Evolutionary conservation across 2,113 vertebrate species (phyloP).

Genomic region (Neodontobutis hainanensis): DNA sequence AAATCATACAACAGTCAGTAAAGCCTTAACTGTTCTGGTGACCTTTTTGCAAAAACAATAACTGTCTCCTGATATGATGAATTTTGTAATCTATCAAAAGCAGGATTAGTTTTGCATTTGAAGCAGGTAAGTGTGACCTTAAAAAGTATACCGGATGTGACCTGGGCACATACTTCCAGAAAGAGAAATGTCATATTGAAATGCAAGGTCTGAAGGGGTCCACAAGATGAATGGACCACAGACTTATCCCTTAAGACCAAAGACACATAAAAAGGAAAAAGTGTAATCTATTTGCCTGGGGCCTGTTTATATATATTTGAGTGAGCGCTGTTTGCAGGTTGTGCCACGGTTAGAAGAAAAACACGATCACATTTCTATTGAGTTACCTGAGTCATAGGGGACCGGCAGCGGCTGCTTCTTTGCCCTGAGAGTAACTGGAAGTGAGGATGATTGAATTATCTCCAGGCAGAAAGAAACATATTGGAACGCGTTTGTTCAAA

Average conservation of each 20-base stretch:
- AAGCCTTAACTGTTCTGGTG: too few relatives aligned
- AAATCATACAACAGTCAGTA: too few relatives aligned
- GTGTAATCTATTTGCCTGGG: slow-evolving; percentile 19
- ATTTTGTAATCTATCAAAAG: too few relatives aligned
- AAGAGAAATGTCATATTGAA: neutral
- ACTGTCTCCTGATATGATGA: too few relatives aligned
- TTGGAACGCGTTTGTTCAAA: slow-evolving; percentile 54
- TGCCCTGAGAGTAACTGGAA: slow-evolving; percentile 58
- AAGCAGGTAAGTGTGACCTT: too few relatives aligned
- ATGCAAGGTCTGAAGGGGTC: neutral
- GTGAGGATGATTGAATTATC: slow-evolving; percentile 68
- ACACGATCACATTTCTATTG: slow-evolving; percentile 59
- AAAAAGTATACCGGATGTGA: too few relatives aligned
- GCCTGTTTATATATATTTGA: slow-evolving; percentile 22
- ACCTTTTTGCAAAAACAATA: too few relatives aligned
- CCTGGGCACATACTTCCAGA: neutral
- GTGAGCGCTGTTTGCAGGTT: neutral
- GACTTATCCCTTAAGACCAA: slow-evolving; percentile 17
- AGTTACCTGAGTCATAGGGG: slow-evolving; percentile 51
- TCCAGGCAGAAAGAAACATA: slow-evolving; percentile 56
- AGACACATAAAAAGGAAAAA: slow-evolving; percentile 2
- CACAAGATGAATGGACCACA: slow-evolving; percentile 3
- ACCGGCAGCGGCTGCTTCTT: slow-evolving; percentile 40
- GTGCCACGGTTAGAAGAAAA: slow-evolving; percentile 10
- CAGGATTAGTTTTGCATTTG: too few relatives aligned